Conservation (phyloP, 2,888 invertebrate species). For the Lasioglossum zephyrum region DNA sequence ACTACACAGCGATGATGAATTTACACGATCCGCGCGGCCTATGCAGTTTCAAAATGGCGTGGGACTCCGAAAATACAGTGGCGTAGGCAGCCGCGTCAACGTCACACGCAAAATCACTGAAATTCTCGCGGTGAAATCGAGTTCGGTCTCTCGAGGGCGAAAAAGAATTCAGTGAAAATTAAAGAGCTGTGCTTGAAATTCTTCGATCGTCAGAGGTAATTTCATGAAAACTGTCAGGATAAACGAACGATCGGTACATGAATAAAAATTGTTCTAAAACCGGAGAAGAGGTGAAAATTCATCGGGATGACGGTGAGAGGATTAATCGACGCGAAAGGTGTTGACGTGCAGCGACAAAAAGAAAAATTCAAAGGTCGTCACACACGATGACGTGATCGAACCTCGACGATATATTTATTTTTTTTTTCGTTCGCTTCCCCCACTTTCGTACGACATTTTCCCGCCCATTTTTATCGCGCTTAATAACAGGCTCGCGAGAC, state of each 20-base stretch:
- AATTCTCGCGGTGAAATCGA: neutral
- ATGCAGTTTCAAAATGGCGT: slow-evolving; percentile 44
- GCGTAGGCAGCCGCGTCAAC: neutral
- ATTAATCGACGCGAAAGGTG: neutral
- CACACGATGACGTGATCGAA: slow-evolving; percentile 11
- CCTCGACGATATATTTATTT: neutral
- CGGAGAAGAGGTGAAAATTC: neutral
- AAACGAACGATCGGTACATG: neutral
- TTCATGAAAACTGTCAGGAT: neutral
- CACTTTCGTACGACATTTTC: slow-evolving; percentile 5
- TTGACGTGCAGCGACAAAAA: neutral
- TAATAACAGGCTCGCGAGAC: slow-evolving; percentile 35
- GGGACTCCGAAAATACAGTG: slow-evolving; percentile 44
- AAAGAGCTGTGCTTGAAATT: neutral
- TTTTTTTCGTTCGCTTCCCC: neutral
- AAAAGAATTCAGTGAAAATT: neutral
- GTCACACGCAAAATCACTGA: neutral
- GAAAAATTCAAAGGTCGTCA: slow-evolving; percentile 16
- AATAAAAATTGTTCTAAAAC: neutral
- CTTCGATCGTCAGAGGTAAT: neutral
- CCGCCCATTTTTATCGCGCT: slow-evolving; percentile 35
- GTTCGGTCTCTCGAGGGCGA: neutral
- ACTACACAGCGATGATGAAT: slow-evolving; percentile 43
- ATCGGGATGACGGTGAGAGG: neutral
- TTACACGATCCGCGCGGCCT: slow-evolving; percentile 35